A percentile compares a stretch with the other conserved stretches of the same genome.
Evolutionary conservation across 2,113 vertebrate species (phyloP).

Genomic region (Lucifuga dentata): DNA sequence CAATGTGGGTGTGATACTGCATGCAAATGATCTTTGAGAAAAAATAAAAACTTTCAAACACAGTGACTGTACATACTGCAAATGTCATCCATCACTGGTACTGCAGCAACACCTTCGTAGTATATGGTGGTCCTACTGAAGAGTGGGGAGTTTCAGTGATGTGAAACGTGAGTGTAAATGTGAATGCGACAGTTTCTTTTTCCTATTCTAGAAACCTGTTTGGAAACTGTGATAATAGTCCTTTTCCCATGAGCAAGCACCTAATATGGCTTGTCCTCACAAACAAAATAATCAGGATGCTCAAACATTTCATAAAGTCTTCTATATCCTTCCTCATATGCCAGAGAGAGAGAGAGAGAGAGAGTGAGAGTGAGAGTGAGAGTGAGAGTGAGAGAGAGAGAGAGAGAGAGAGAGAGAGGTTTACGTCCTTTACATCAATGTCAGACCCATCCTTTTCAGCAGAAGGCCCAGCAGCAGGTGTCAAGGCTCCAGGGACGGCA

Average conservation of each 20-base stretch:
- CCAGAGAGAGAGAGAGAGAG: too few species aligned
- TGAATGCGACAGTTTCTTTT: constrained; percentile 32
- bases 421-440: constrained; percentile 55
- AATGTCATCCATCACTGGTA: constrained; percentile 36
- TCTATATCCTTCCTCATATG: not conserved
- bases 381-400: not conserved
- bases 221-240: constrained; percentile 43
- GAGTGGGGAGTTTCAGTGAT: constrained; percentile 19
- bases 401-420: constrained; percentile 7
- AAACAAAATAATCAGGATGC: not conserved
- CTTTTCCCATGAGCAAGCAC: too few species aligned
- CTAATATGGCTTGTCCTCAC: too few species aligned
- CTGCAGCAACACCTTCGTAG: constrained; percentile 38
- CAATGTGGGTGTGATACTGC: constrained; percentile 57
- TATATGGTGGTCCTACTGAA: constrained; percentile 22
- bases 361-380: not conserved
- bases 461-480: constrained; percentile 38
- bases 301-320: not conserved
- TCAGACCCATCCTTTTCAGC: constrained; percentile 40
- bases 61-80: constrained; percentile 31
- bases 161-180: constrained; percentile 46
- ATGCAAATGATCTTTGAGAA: constrained; percentile 52
- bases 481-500: constrained; percentile 43
- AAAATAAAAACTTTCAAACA: constrained; percentile 32
- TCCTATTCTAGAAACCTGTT: constrained; percentile 31